Percentiles rank a stretch among this genome's conserved stretches.
Evolutionary conservation across 2,797 vertebrate species (phyloP).

Genomic region (Capromys pilorides): DNA sequence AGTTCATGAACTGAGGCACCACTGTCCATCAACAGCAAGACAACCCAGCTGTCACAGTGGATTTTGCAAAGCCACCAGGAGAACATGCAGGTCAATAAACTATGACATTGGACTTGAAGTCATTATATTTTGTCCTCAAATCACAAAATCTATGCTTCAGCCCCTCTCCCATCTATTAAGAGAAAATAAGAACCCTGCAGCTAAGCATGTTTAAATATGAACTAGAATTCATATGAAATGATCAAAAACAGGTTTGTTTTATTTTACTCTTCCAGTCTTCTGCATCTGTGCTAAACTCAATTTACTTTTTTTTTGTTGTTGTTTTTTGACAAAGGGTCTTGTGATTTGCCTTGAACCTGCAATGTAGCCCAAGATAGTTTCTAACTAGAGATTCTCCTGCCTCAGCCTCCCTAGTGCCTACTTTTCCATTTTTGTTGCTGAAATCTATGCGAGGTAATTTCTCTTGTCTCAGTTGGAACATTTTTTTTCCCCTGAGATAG

Average conservation of each 20-base stretch:
- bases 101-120: background rate
- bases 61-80: slow-evolving; percentile 28
- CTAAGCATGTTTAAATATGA: background rate
- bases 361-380: background rate
- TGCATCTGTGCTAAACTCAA: background rate
- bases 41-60: background rate
- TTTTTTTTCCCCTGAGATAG: background rate
- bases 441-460: background rate
- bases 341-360: background rate
- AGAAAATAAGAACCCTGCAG: background rate
- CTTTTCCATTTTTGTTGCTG: background rate
- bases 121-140: slow-evolving; percentile 30
- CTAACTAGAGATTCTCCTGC: background rate
- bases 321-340: background rate
- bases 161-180: background rate
- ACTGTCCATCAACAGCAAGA: background rate
- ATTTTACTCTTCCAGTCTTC: background rate
- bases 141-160: background rate
- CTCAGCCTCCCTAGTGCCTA: background rate
- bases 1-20: background rate
- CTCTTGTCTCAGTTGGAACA: background rate
- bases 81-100: background rate
- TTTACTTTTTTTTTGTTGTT: background rate
- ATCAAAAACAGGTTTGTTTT: too few relatives aligned
- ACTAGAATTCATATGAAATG: background rate